Evolutionary conservation across 2,113 vertebrate species (phyloP), one percentile per base, ranked within the genome.

Genomic region (Ophiodon elongatus): DNA sequence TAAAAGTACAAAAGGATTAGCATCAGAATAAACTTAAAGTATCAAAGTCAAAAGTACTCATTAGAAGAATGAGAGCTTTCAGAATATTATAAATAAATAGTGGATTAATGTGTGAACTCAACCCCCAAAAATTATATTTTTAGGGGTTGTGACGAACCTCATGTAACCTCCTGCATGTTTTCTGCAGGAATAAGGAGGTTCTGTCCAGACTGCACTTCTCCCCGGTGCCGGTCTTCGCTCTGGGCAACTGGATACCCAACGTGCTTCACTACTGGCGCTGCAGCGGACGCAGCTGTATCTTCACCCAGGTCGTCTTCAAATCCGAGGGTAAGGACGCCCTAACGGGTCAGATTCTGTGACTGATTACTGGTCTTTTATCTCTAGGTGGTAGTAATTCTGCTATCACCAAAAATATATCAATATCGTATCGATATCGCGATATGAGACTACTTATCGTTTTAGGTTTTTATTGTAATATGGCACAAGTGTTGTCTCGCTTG

Each of bases 221-320:
- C 8, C 95, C 95, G 0, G 31, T 94, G 21, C 94, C 95, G 0
- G 89, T 96, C 31, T 93, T 91, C 17, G 66, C 85, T 3, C 84
- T 96, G 89, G 96, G 96, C 0, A 96, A 96, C 93, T 96, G 96
- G 96, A 94, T 96, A 43, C 93, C 95, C 73, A 66, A 47, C 0
- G 92, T 96, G 15, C 83, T 96, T 4, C 94, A 96, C 87, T 92
- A 85, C 29, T 96, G 96, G 96, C 72, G 82, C 43, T 95, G 94
- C 69, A 52, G 13, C 0, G 90, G 90, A 3, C 91, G 86, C 79
- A 95, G 94, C 90, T 95, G 95, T 64, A 92, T 93, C 47, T 77
- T 96, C 3, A 31, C 88, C 1, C 96, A 96, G 86, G 93, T 84
- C 6, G 87, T 89, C 10, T 96, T 96, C 85, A 94, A 92, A 25